Base-by-base conservation (phyloP, 2,113 vertebrate species). In the Bostrychus sinensis region DNA sequence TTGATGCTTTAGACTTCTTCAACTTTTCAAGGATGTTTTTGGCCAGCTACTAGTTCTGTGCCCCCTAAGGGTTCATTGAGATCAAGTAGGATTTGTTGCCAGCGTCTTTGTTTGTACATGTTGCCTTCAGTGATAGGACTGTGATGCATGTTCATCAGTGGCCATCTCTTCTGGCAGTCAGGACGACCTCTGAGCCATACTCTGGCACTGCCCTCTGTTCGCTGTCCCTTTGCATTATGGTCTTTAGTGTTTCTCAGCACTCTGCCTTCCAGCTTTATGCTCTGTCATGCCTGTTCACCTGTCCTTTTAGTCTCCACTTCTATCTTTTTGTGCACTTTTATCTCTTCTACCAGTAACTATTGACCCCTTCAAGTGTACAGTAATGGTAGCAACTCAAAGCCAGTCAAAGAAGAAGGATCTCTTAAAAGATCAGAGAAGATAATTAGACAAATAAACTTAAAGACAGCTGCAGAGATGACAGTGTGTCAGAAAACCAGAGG, bases 201-300 rank as follows among this genome's bases (percentile, higher is more conserved):
- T 17, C 81, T 83, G 84, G 83, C 81, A 74, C 55, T 60, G 73
- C 80, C 72, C 84, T 86, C 89, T 86, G 86, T 86, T 74, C 75
- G 85, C 68, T 86, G 85, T 90, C 86, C 63, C 62, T 79, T 86
- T 85, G 72, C 65, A 72, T 86, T 67, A 86, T 57, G 39, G 60
- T 76, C 62, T 26, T 64, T 48, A 30, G 65, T 48, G 51, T 67
- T 68, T 25, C 43, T 39, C 67, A 42, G 65, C 16, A 7, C 60
- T 73, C 42, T 69, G 61, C 64, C 58, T 60, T 13, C 17, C 28
- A 53, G 59, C 66, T 41, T 10, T 20, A 11, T 39, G 20, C 36
- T 30, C 22, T 43, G 45, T 68, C 57, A 67, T 66, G 62, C 48
- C 75, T 62, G 23, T 36, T 80, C 72, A 71, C 72, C 54, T 71